Evolutionary conservation across 2,888 invertebrate genomes (phyloP), one percentile per base, ranked within the genome.

Genomic region (Nymphalis polychloros): DNA sequence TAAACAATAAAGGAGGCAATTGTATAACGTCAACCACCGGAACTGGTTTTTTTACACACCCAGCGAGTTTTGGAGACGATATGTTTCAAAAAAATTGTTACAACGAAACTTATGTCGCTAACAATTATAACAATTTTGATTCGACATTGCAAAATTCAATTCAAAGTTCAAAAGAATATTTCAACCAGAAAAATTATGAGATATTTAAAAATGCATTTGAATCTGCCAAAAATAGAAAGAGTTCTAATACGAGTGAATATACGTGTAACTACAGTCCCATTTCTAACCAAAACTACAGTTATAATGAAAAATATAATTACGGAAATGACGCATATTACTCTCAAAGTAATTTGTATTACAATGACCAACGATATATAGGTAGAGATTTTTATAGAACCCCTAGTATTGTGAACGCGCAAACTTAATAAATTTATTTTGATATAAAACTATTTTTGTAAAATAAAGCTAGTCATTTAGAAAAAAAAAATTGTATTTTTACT

Each of bases 1-100:
- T 96, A 19, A 95, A 95, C 69, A 95, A 95, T 76, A 94, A 93
- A 73, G 96, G 96, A 55, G 96, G 96, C 64, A 95, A 94, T 84
- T 94, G 95, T 74, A 95, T 95, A 50, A 95, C 95, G 2, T 94
- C 95, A 5, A 94, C 94, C 17, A 94, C 92, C 0, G 93, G 93
- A 0, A 91, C 88, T 64, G 93, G 93, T 2, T 93, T 92, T 74
- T 92, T 92, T 53, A 89, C 92, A 1, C 86, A 91, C 72, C 87
- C 92, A 1, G 85, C 89, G 1, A 88, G 84, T 69, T 88, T 86
- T 19, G 84, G 85, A 1, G 89, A 90, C 10, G 88, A 90, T 67
- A 64, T 83, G 48, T 81, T 77, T 41, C 87, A 84, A 48, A 86
- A 85, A 60, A 84, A 78, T 49, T 82, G 79, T 71, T 84, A 83